These are phyloP conservation scores for Haliclona indistincta DNA, from an alignment of 37 sponge, comb jelly and placozoan genomes.

Conservation along the genomic window DNA sequence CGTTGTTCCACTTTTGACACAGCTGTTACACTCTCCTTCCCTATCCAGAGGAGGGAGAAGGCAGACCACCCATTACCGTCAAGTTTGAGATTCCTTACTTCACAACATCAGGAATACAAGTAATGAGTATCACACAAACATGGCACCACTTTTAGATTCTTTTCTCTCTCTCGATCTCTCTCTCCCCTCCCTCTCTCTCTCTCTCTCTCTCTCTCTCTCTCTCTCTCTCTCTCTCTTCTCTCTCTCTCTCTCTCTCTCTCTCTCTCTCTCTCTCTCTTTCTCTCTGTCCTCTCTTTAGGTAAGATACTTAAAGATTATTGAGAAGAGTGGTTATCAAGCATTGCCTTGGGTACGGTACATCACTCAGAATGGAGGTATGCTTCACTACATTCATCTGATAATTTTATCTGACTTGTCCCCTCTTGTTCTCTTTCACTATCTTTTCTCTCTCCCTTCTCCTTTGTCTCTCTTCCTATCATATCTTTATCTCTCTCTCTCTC, in stretches of 20 bases:
- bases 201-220: constrained; percentile 11
- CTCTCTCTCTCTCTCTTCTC: not conserved
- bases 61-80: constrained; percentile 92
- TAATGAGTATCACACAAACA: not conserved
- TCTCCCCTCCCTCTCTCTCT: not conserved
- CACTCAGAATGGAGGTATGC: constrained; percentile 95
- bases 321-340: constrained; percentile 99
- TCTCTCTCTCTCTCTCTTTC: constrained; percentile 19
- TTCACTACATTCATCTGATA: not conserved
- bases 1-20: not conserved
- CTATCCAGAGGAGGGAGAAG: constrained; percentile 85
- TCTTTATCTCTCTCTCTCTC: too few relatives aligned
- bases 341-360: constrained; percentile 99
- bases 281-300: constrained; percentile 45
- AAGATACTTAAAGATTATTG: constrained; percentile 97
- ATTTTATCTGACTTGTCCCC: too few relatives aligned
- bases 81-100: constrained; percentile 99
- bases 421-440: too few relatives aligned
- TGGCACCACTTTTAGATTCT: not conserved
- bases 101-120: constrained; percentile 98
- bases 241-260: constrained; percentile 1
- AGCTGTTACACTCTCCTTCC: not conserved
- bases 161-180: not conserved
- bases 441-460: too few relatives aligned
- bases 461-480: too few relatives aligned